Percentiles rank a stretch among this genome's conserved stretches.
These are phyloP conservation scores for Sanderia malayensis DNA, from an alignment of 30 jellyfish, hydroid and myxozoan genomes.

Conservation along the genomic window DNA sequence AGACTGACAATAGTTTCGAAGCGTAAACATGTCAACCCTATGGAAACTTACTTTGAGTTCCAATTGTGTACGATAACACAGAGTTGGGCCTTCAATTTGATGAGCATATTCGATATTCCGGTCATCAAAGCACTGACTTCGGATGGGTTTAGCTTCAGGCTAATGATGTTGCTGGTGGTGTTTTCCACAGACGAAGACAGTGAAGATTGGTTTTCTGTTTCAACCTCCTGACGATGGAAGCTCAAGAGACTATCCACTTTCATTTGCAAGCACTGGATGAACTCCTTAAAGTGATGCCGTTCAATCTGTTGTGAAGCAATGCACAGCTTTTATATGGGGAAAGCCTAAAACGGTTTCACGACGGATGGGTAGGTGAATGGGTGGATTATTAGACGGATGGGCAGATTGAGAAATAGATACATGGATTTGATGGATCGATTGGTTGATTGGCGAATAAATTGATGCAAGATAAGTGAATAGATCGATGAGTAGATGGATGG, in stretches of 20 bases:
- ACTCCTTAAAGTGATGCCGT: slow-evolving; percentile 53
- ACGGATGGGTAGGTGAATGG: too few relatives aligned
- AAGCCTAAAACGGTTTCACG: too few relatives aligned
- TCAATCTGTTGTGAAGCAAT: slow-evolving; percentile 28
- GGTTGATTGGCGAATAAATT: too few relatives aligned
- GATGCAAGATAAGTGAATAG: too few relatives aligned
- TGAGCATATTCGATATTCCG: slow-evolving; percentile 60
- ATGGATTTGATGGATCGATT: too few relatives aligned
- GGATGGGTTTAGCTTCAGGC: slow-evolving; percentile 51
- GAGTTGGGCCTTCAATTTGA: slow-evolving; percentile 57
- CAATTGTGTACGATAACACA: slow-evolving; percentile 79
- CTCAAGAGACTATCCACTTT: slow-evolving; percentile 61
- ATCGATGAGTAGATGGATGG: too few relatives aligned
- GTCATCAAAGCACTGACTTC: slow-evolving; percentile 58
- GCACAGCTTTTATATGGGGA: not conserved
- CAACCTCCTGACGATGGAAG: slow-evolving; percentile 1
- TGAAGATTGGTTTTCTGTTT: not conserved
- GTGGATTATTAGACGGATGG: too few relatives aligned
- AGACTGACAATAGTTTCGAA: too few relatives aligned
- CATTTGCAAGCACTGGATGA: slow-evolving; percentile 55
- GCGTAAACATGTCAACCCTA: too few relatives aligned
- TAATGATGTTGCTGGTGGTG: slow-evolving; percentile 5
- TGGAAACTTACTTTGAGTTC: slow-evolving; percentile 74
- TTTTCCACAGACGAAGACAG: slow-evolving; percentile 7
- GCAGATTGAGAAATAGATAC: too few relatives aligned